Conservation (phyloP, 2,888 invertebrate species). For the Cantharis nigra region DNA sequence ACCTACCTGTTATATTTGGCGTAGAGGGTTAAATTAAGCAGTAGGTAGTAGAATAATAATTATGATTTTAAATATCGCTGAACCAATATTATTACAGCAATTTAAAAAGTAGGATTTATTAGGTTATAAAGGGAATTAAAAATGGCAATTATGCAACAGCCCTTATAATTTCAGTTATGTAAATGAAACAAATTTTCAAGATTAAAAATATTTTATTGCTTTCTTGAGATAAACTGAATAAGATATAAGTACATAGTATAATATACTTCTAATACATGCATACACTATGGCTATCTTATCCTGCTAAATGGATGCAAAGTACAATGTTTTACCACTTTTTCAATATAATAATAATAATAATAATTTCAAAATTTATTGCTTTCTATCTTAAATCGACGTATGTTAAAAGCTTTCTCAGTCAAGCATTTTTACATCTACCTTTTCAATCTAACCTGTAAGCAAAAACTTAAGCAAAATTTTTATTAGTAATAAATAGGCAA, state of each 20-base stretch:
- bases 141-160: not conserved
- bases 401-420: slow-evolving; percentile 25
- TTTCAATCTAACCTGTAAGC: not conserved
- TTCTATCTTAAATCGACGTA: slow-evolving; percentile 37
- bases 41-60: not conserved
- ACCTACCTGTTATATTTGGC: not conserved
- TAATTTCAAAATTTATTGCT: slow-evolving; percentile 44
- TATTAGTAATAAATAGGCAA: not conserved
- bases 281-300: slow-evolving; percentile 50
- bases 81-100: not conserved
- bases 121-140: not conserved
- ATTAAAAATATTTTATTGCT: slow-evolving; percentile 57
- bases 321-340: slow-evolving; percentile 26
- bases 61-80: not conserved
- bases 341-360: slow-evolving; percentile 10
- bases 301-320: slow-evolving; percentile 40
- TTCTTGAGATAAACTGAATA: slow-evolving; percentile 53
- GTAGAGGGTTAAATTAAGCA: not conserved
- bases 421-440: slow-evolving; percentile 3
- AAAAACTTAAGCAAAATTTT: not conserved
- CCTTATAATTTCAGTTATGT: not conserved
- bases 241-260: slow-evolving; percentile 42
- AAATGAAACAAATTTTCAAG: slow-evolving; percentile 35
- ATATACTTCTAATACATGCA: slow-evolving; percentile 51
- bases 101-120: not conserved